Evolutionary conservation across 2,113 vertebrate genomes (phyloP), one percentile per base, ranked within the genome.

Genomic region (Lophius piscatorius): DNA sequence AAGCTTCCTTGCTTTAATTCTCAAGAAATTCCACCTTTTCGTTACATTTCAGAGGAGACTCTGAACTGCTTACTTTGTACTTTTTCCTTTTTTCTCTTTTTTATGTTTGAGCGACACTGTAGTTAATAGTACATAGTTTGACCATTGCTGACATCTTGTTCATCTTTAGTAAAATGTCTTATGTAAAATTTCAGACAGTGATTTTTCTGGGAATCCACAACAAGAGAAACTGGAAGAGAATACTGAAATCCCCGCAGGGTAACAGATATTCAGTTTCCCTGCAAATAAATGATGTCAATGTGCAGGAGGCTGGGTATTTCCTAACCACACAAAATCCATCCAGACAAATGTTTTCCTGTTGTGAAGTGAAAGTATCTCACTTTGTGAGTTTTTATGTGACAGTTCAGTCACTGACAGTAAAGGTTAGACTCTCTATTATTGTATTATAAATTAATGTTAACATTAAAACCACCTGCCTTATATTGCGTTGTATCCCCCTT

Each of bases 181-280:
- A 5, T 35, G 20, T 4, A n/a, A n/a, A n/a, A n/a, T n/a, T n/a
- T n/a, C n/a, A n/a, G n/a, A n/a, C n/a, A n/a, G n/a, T n/a, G 41
- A 36, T 41, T 26, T 10, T 26, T 24, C 23, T 3, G 3, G n/a
- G n/a, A n/a, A n/a, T n/a, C n/a, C n/a, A n/a, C 13, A 63, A 16
- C 16, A n/a, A 52, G 0, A 3, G n/a, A n/a, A n/a, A n/a, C 11
- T 34, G 31, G 31, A 18, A 35, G 56, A 48, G 36, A 44, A 36
- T n/a, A 57, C n/a, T 58, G 50, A 77, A 84, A 82, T 72, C 63
- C 74, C 83, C 73, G 56, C 14, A 56, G 46, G 40, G 60, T 11
- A 41, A 77, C 74, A 61, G 45, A 35, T 51, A 61, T 47, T 81
- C 55, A 68, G 58, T 82, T 83, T 78, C 62, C n/a, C 46, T 64